Evolutionary conservation across 2,113 vertebrate genomes (phyloP), one percentile per base, ranked within the genome.

Genomic region (Athene noctua): DNA sequence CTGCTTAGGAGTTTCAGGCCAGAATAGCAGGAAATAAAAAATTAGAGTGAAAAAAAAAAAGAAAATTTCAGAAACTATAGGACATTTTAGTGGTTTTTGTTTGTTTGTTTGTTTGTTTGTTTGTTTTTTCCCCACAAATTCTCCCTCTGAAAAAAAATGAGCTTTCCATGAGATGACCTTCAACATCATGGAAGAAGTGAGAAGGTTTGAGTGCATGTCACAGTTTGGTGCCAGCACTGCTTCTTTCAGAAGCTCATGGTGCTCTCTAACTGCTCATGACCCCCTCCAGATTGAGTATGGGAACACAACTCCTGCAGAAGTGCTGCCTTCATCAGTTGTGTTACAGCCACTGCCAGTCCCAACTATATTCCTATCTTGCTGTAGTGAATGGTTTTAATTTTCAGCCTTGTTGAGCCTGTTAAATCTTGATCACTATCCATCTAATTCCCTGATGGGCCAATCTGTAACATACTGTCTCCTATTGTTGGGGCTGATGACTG

Each of bases 281-380:
- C 8, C 15, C 25, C 26, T 74, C 15, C 54, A 73, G 52, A 36
- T 7, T 0, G 1, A 71, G 52, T 4, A 1, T 3, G 7, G 42
- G 6, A 52, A 51, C 58, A 52, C 9, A 51, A 2, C 32, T 34
- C 4, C 49, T 44, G 36, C 20, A 32, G 44, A 27, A 70, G 22
- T 1, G 0, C 32, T 51, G 25, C 19, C 15, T 47, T 63, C 3
- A 0, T 8, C 47, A 83, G 46, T 21, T 0, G 0, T 11, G 10
- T 54, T 25, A 67, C 29, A 47, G 19, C 17, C 27, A 18, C 9
- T 61, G 36, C 52, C 34, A 63, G 15, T 55, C 36, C 11, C 51
- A 49, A 10, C 6, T 19, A 13, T 15, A 34, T 42, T 77, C 27
- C 7, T 34, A 11, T 57, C 36, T 78, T 62, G 30, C 21, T 68